A percentile compares a stretch with the other conserved stretches of the same genome.
Conservation (phyloP, 2,888 invertebrate genomes). For the Minunthozetes semirufus region DNA sequence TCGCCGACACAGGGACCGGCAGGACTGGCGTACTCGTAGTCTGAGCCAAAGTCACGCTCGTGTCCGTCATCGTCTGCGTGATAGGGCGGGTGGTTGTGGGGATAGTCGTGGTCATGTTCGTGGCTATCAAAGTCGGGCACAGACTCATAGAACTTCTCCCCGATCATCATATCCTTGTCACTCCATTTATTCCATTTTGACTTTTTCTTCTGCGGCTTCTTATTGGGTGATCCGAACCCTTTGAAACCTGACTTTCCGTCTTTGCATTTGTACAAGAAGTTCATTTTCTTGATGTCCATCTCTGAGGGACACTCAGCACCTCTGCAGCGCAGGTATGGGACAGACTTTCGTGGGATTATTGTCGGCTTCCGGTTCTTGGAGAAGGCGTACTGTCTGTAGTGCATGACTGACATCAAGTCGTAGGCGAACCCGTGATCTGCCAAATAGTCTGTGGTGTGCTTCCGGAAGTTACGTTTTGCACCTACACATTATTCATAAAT, state of each 20-base stretch:
- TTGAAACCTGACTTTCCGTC: slow-evolving; percentile 2
- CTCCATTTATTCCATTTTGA: neutral
- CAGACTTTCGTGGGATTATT: slow-evolving; percentile 31
- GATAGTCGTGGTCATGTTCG: too few species aligned
- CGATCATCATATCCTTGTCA: neutral
- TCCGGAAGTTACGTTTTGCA: slow-evolving; percentile 52
- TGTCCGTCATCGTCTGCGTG: too few species aligned
- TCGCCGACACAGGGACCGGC: too few species aligned
- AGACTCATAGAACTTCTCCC: neutral
- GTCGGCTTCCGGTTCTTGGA: slow-evolving; percentile 40
- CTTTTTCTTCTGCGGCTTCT: neutral
- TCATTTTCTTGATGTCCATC: slow-evolving; percentile 40
- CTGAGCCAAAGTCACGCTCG: too few species aligned
- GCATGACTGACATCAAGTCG: slow-evolving; percentile 39
- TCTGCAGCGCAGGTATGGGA: slow-evolving; percentile 37
- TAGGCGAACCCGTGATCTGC: slow-evolving; percentile 58
- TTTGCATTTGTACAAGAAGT: slow-evolving; percentile 40
- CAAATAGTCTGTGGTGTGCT: slow-evolving; percentile 49
- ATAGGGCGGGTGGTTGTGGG: too few species aligned
- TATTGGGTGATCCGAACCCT: neutral
- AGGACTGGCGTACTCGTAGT: too few species aligned
- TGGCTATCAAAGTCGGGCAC: too few species aligned
- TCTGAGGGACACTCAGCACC: slow-evolving; percentile 36
- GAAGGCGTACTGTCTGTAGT: slow-evolving; percentile 39
- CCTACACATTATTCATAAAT: slow-evolving; percentile 46